These are phyloP conservation scores for Acleris holmiana DNA, from an alignment of 2,888 invertebrate species.

Conservation along the genomic window DNA sequence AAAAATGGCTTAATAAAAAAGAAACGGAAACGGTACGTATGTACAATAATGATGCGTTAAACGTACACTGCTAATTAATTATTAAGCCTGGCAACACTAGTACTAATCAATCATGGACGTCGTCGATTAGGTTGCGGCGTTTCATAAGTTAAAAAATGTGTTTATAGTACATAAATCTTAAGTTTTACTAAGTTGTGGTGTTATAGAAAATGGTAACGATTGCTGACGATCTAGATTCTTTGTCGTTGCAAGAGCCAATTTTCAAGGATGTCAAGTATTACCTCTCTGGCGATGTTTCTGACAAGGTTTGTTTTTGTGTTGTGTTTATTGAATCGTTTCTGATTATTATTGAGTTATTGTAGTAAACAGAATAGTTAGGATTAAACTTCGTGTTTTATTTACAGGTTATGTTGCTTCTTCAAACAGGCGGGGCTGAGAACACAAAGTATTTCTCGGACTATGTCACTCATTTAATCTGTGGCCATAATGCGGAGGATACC, in stretches of 20 bases:
- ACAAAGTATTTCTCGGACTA: constrained; percentile 95
- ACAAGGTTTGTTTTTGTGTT: constrained; percentile 85
- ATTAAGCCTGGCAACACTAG: constrained; percentile 49
- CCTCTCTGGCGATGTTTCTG: constrained; percentile 90
- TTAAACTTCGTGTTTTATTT: constrained; percentile 55
- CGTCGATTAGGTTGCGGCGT: constrained; percentile 65
- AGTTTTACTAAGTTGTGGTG: constrained; percentile 42
- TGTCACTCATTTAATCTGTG: constrained; percentile 96
- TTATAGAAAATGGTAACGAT: constrained; percentile 82
- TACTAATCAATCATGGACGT: constrained; percentile 68
- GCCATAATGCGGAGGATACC: constrained; percentile 91
- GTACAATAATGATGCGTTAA: background rate
- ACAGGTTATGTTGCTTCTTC: constrained; percentile 90
- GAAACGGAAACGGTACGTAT: too few species aligned
- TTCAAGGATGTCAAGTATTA: constrained; percentile 94
- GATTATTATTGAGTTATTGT: constrained; percentile 39
- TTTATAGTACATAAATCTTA: constrained; percentile 56
- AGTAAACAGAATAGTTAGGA: constrained; percentile 1
- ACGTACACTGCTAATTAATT: constrained; percentile 1
- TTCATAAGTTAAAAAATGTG: constrained; percentile 66
- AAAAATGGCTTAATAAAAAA: too few species aligned
- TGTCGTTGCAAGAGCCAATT: constrained; percentile 84
- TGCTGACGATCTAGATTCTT: constrained; percentile 81
- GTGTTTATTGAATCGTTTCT: constrained; percentile 51
- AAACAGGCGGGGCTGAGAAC: constrained; percentile 94